Evolutionary conservation across 2,113 vertebrate species (phyloP).

Genomic region (Bujurquina vittata): DNA sequence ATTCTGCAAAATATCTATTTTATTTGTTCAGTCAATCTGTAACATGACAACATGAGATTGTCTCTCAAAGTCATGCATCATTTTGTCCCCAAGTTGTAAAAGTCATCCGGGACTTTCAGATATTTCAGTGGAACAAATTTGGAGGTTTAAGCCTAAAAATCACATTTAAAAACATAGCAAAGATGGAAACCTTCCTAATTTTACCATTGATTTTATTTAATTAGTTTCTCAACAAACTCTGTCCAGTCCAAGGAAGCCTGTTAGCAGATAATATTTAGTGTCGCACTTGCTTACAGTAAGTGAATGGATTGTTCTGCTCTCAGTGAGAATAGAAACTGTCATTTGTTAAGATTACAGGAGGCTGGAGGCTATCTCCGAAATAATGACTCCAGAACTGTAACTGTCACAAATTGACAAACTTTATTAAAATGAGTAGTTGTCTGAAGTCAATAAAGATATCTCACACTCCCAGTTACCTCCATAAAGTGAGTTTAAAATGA

Average conservation of each 20-base stretch:
- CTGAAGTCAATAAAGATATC: background rate
- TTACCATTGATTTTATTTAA: slow-evolving; percentile 49
- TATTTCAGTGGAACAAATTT: slow-evolving; percentile 21
- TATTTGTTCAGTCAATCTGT: slow-evolving; percentile 18
- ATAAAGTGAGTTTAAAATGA: background rate
- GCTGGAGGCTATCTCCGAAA: slow-evolving; percentile 25
- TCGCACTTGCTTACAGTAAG: slow-evolving; percentile 11
- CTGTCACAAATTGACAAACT: slow-evolving; percentile 28
- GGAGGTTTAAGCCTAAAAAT: slow-evolving; percentile 47
- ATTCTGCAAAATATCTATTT: slow-evolving; percentile 6
- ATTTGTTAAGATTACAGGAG: slow-evolving; percentile 22
- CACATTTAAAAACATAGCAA: slow-evolving; percentile 37
- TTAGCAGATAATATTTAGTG: slow-evolving; percentile 38
- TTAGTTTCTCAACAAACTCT: slow-evolving; percentile 41
- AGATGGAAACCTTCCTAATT: slow-evolving; percentile 37
- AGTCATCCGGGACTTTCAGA: background rate
- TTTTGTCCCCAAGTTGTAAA: slow-evolving; percentile 26
- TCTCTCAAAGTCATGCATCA: background rate
- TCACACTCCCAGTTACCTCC: background rate
- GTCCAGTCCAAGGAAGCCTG: background rate
- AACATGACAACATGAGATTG: background rate
- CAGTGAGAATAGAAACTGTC: slow-evolving; percentile 34
- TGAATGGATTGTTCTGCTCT: slow-evolving; percentile 1
- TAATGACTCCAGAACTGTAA: slow-evolving; percentile 31
- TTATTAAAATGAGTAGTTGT: slow-evolving; percentile 19